These are phyloP conservation scores for Fissipunctia ypsillon DNA, from an alignment of 2,888 invertebrate species.

Conservation along the genomic window DNA sequence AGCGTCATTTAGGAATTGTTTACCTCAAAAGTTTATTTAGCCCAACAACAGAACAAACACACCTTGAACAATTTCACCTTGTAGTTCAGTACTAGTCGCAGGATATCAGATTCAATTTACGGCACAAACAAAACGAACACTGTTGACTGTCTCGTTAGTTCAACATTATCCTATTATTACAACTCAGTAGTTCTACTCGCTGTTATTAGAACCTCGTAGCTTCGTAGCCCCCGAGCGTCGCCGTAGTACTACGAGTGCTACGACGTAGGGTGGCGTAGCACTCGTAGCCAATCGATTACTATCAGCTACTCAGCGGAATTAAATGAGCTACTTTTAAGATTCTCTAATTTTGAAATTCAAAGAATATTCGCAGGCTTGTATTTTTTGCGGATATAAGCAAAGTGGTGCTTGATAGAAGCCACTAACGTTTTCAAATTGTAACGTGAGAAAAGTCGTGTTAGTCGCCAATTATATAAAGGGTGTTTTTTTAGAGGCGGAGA, in stretches of 20 bases:
- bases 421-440: background rate
- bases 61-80: conserved; percentile 16
- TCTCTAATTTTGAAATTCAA: background rate
- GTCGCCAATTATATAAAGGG: background rate
- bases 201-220: conserved; percentile 20
- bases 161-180: conserved; percentile 14
- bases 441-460: conserved; percentile 2
- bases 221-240: conserved; percentile 18
- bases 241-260: conserved; percentile 30
- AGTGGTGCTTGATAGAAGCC: background rate
- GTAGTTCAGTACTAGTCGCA: conserved; percentile 33
- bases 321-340: conserved; percentile 13
- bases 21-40: conserved; percentile 35
- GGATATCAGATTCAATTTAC: conserved; percentile 42
- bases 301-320: conserved; percentile 33
- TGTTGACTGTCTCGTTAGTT: conserved; percentile 31
- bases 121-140: conserved; percentile 20
- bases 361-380: background rate
- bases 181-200: conserved; percentile 9
- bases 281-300: conserved; percentile 37
- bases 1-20: conserved; percentile 20
- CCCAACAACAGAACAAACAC: conserved; percentile 10
- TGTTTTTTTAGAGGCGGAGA: too few species aligned
- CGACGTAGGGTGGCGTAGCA: conserved; percentile 36
- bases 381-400: background rate